A percentile compares a stretch with the other conserved stretches of the same genome.
Conservation (phyloP, 2,797 vertebrate genomes). For the Hydrolagus colliei region DNA sequence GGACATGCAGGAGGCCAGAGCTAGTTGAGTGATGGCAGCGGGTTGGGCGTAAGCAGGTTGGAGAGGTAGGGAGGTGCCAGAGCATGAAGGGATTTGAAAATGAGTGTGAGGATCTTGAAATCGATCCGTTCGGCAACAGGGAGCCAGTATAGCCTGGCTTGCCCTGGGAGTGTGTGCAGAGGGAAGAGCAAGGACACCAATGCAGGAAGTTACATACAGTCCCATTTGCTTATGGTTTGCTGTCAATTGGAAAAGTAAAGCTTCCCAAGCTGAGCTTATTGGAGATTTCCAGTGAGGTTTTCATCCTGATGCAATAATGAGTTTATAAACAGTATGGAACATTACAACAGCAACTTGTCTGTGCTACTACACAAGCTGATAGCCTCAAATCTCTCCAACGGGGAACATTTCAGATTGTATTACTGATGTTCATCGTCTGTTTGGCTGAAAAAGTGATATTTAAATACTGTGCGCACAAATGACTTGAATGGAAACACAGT, state of each 20-base stretch:
- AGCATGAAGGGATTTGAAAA: too few relatives aligned
- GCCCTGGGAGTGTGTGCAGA: neutral
- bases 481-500: constrained; percentile 21
- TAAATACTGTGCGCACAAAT: neutral
- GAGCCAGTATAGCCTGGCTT: neutral
- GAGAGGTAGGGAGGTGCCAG: too few relatives aligned
- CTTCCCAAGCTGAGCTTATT: too few relatives aligned
- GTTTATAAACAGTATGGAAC: neutral
- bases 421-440: too few relatives aligned
- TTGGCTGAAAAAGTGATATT: neutral
- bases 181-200: neutral
- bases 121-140: too few relatives aligned
- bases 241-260: neutral
- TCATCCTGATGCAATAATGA: too few relatives aligned
- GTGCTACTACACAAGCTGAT: neutral
- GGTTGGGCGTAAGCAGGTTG: too few relatives aligned
- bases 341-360: neutral
- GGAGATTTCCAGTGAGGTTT: neutral
- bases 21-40: too few relatives aligned
- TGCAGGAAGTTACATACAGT: neutral
- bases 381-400: neutral
- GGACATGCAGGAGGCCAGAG: too few relatives aligned
- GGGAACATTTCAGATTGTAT: neutral
- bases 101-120: too few relatives aligned
- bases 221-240: neutral